Percentiles rank a stretch among this genome's conserved stretches.
These are phyloP conservation scores for Trichonephila inaurata DNA, from an alignment of 1,140 invertebrate species.

Conservation along the genomic window DNA sequence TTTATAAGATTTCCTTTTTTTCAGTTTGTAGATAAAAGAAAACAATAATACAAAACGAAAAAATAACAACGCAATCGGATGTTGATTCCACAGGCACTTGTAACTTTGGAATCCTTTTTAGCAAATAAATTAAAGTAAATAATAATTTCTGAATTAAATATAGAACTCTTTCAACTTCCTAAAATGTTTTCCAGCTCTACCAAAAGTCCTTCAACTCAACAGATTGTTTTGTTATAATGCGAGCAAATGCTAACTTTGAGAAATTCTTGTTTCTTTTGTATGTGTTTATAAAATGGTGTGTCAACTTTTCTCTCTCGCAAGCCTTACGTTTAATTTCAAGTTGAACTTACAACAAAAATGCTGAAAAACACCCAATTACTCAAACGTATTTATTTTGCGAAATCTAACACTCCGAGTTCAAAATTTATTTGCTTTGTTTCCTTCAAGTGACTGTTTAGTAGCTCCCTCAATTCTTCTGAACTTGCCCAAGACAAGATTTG, in stretches of 20 bases:
- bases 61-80: too few species aligned
- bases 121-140: constrained; percentile 14
- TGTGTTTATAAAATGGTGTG: background rate
- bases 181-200: too few species aligned
- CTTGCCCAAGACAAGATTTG: background rate
- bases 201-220: too few species aligned
- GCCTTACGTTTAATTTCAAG: constrained; percentile 13
- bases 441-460: background rate
- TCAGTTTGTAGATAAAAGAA: too few species aligned
- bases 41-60: too few species aligned
- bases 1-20: too few species aligned
- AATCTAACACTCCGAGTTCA: background rate
- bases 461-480: background rate
- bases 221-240: background rate
- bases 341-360: background rate
- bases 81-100: background rate
- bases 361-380: constrained; percentile 36
- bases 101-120: background rate
- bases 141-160: background rate
- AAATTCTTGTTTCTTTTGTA: background rate
- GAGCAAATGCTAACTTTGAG: background rate
- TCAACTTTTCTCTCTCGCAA: background rate
- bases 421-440: constrained; percentile 40
- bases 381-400: constrained; percentile 41
- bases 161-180: background rate